Conservation (phyloP, 2,888 invertebrate genomes). For the Drosophila buzzatii region DNA sequence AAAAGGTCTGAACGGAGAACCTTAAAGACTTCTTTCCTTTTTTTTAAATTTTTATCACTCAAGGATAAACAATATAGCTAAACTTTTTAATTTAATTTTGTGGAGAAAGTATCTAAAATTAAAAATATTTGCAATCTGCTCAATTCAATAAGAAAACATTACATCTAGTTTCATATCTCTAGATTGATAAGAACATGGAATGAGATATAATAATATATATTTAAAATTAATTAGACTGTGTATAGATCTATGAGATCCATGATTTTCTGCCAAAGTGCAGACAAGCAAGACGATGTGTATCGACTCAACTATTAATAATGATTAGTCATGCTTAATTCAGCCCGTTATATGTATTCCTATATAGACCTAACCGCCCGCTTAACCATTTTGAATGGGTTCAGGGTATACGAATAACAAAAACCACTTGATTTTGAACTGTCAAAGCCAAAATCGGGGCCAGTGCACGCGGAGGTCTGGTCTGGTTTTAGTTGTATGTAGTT, state of each 20-base stretch:
- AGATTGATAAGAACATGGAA: background rate
- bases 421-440: conserved; percentile 68
- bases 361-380: background rate
- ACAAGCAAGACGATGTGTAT: background rate
- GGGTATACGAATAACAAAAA: conserved; percentile 6
- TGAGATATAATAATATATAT: background rate
- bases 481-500: conserved; percentile 29
- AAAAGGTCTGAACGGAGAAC: background rate
- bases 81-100: background rate
- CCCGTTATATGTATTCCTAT: background rate
- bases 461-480: conserved; percentile 39
- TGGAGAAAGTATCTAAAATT: no score
- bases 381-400: background rate
- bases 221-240: no score
- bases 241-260: background rate
- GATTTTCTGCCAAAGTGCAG: no score
- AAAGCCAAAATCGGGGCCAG: conserved; percentile 64
- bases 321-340: no score
- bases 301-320: background rate
- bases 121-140: background rate
- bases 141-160: no score
- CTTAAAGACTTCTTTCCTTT: background rate
- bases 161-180: background rate
- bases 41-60: background rate
- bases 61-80: background rate